Conservation (phyloP, 2,888 invertebrate species). For the Spilosoma lubricipeda region DNA sequence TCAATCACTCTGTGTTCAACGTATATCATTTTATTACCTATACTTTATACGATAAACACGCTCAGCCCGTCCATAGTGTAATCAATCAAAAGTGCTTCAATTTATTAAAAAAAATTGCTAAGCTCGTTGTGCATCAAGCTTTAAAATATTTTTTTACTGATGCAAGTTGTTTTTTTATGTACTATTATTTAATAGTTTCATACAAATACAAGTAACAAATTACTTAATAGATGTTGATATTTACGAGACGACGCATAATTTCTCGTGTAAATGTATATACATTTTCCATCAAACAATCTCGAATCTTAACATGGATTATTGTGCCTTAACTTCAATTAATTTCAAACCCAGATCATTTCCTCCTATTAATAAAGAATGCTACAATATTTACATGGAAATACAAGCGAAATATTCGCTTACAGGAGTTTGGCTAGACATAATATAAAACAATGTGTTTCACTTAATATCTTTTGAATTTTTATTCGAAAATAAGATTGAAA, state of each 20-base stretch:
- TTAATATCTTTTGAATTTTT: not conserved
- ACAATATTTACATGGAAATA: not conserved
- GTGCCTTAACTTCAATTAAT: not conserved
- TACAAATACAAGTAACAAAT: not conserved
- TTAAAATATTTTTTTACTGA: slow-evolving; percentile 47
- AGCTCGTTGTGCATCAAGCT: slow-evolving; percentile 53
- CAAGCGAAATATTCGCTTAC: not conserved
- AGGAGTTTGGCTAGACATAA: not conserved
- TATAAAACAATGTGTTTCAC: not conserved
- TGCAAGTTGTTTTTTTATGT: slow-evolving; percentile 2
- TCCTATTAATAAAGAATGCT: not conserved
- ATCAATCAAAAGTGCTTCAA: slow-evolving; percentile 72
- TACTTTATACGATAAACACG: slow-evolving; percentile 40
- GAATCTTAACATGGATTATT: not conserved
- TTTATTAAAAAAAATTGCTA: slow-evolving; percentile 71
- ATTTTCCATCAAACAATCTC: not conserved
- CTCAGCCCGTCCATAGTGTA: slow-evolving; percentile 42
- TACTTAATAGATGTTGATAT: not conserved
- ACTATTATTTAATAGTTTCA: not conserved
- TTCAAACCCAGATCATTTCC: not conserved
- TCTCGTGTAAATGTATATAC: not conserved
- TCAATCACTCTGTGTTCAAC: slow-evolving; percentile 53
- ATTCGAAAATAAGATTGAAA: not conserved
- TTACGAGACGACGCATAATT: too few species aligned
- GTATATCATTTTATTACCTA: slow-evolving; percentile 53